Percentiles rank a stretch among this genome's conserved stretches.
Evolutionary conservation across 2,113 vertebrate species (phyloP).

Genomic region (Eudyptes chrysolophus): DNA sequence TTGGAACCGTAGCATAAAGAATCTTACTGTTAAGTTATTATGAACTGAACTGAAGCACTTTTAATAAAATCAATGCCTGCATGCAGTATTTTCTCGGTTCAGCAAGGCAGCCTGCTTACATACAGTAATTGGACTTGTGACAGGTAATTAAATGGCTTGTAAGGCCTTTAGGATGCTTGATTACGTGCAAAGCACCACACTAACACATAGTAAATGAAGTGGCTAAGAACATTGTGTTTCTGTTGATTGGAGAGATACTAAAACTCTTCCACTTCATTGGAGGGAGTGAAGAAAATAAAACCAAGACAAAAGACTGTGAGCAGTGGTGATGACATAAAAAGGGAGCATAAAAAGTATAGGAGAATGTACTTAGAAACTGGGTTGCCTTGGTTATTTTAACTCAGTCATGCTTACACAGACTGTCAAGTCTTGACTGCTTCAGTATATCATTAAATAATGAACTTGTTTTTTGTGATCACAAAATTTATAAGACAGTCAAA

Average conservation of each 20-base stretch:
- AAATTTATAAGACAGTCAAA: conserved; percentile 2
- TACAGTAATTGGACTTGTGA: conserved; percentile 44
- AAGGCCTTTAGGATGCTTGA: conserved; percentile 49
- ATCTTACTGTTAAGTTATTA: neutral
- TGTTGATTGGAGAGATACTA: conserved; percentile 10
- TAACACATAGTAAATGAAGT: conserved; percentile 41
- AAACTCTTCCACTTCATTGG: conserved; percentile 7
- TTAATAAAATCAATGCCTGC: neutral
- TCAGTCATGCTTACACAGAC: conserved; percentile 2
- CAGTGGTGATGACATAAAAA: conserved; percentile 20
- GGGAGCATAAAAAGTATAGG: neutral
- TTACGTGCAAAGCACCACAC: conserved; percentile 13
- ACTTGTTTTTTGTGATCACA: neutral
- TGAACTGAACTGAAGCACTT: neutral
- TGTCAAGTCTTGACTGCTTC: conserved; percentile 37
- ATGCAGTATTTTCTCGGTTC: neutral
- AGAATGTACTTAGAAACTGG: conserved; percentile 11
- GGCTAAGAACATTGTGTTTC: neutral
- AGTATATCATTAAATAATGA: conserved; percentile 48
- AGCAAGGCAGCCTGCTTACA: conserved; percentile 3
- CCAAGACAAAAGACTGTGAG: conserved; percentile 34
- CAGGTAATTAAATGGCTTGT: conserved; percentile 63
- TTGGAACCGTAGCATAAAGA: neutral
- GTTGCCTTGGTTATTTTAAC: conserved; percentile 56
- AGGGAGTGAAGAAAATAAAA: conserved; percentile 17